Conservation (phyloP, 2,888 invertebrate species). For the Linhomoeus sp. region DNA sequence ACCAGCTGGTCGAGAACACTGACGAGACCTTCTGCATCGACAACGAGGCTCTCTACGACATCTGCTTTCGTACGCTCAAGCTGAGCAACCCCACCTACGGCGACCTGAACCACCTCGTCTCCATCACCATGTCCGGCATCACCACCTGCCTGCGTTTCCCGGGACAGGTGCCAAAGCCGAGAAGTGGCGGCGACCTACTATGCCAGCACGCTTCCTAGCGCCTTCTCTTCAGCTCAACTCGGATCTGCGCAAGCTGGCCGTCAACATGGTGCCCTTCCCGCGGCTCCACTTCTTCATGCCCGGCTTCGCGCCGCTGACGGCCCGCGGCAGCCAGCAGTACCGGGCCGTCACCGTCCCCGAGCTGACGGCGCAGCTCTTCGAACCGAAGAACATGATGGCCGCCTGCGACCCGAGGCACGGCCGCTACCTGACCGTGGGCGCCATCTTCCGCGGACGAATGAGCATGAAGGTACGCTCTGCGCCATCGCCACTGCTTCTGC, state of each 20-base stretch:
- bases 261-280: slow-evolving; percentile 92
- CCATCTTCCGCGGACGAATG: slow-evolving; percentile 40
- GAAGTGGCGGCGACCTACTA: too few species aligned
- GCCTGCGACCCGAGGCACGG: slow-evolving; percentile 35
- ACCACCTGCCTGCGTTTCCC: slow-evolving; percentile 31
- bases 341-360: slow-evolving; percentile 51
- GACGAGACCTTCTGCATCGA: slow-evolving; percentile 35
- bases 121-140: slow-evolving; percentile 31
- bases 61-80: slow-evolving; percentile 39
- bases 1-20: slow-evolving; percentile 30
- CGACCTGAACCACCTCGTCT: slow-evolving; percentile 55
- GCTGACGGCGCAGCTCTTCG: slow-evolving; percentile 46
- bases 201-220: too few species aligned
- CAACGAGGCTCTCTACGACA: slow-evolving; percentile 38
- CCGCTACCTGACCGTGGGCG: slow-evolving; percentile 41
- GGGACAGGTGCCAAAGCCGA: slow-evolving; percentile 20
- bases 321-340: slow-evolving; percentile 34
- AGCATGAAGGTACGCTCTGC: slow-evolving; percentile 37
- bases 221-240: slow-evolving; percentile 36
- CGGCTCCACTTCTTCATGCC: slow-evolving; percentile 37
- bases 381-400: slow-evolving; percentile 36
- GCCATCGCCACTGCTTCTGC: too few species aligned
- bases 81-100: slow-evolving; percentile 57
- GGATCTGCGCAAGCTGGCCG: slow-evolving; percentile 50
- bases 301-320: slow-evolving; percentile 50